Evolutionary conservation across 2,113 vertebrate genomes (phyloP).

Genomic region (Nerophis lumbriciformis): DNA sequence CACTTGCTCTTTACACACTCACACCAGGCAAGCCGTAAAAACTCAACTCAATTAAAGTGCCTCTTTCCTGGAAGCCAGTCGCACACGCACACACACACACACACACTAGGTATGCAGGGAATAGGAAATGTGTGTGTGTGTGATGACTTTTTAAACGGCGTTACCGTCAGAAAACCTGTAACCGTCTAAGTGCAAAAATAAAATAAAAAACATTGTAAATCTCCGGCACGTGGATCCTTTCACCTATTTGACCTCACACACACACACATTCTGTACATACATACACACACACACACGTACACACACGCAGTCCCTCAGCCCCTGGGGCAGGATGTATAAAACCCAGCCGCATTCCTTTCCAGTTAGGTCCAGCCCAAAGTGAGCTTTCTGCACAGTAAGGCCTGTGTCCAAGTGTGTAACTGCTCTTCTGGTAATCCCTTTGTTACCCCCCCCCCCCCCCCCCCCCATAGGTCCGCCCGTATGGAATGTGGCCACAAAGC

Average conservation of each 20-base stretch:
- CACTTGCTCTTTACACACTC: conserved; percentile 46
- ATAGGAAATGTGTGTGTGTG: conserved; percentile 64
- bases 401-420: conserved; percentile 52
- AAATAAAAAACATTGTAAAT: conserved; percentile 42
- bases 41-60: conserved; percentile 79
- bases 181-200: conserved; percentile 29
- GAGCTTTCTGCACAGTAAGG: conserved; percentile 64
- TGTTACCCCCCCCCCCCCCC: conserved; percentile 20
- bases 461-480: conserved; percentile 24
- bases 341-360: conserved; percentile 72
- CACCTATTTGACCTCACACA: conserved; percentile 52
- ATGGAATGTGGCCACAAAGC: conserved; percentile 59
- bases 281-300: conserved; percentile 10
- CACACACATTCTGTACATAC: background rate
- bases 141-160: conserved; percentile 33
- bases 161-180: conserved; percentile 35
- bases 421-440: conserved; percentile 57
- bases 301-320: conserved; percentile 56
- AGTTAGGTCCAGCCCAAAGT: conserved; percentile 72
- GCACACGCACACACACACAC: conserved; percentile 55
- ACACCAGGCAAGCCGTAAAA: conserved; percentile 72
- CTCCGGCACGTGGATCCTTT: conserved; percentile 49
- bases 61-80: conserved; percentile 76
- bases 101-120: conserved; percentile 74
- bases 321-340: conserved; percentile 71